These are phyloP conservation scores for Archivesica marissinica DNA, from an alignment of 1,140 invertebrate species.

Conservation along the genomic window DNA sequence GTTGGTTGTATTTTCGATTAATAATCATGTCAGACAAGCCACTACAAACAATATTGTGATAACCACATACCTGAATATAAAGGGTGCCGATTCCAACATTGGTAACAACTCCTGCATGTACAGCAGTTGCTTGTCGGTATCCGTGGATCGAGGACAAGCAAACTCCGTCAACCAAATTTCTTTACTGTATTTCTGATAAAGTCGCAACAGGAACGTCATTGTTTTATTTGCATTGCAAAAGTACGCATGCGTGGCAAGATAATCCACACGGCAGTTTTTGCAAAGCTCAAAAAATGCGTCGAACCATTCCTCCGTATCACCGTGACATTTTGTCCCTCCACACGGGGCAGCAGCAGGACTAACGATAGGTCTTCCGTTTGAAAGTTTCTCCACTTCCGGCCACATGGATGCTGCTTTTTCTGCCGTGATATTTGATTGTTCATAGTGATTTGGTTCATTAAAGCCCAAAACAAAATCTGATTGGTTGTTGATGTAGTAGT, in stretches of 20 bases:
- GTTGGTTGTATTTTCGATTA: too few species aligned
- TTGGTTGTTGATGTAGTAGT: slow-evolving; percentile 25
- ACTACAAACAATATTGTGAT: too few species aligned
- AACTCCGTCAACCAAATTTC: slow-evolving; percentile 72
- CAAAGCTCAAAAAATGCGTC: slow-evolving; percentile 67
- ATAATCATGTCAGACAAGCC: too few species aligned
- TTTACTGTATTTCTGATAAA: slow-evolving; percentile 65
- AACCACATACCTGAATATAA: slow-evolving; percentile 62
- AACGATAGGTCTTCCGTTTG: slow-evolving; percentile 48
- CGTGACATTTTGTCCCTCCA: slow-evolving; percentile 2
- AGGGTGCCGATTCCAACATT: slow-evolving; percentile 60
- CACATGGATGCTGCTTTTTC: slow-evolving; percentile 58
- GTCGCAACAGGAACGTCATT: slow-evolving; percentile 63
- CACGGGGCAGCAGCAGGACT: slow-evolving; percentile 46
- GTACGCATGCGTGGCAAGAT: slow-evolving; percentile 71
- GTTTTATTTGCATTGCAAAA: slow-evolving; percentile 62
- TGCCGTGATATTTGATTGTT: slow-evolving; percentile 62
- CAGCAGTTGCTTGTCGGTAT: slow-evolving; percentile 54
- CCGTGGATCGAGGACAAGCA: slow-evolving; percentile 57
- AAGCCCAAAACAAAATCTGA: slow-evolving; percentile 62
- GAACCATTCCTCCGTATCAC: slow-evolving; percentile 62
- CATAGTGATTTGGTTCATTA: slow-evolving; percentile 69
- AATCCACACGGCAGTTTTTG: slow-evolving; percentile 63
- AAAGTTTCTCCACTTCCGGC: slow-evolving; percentile 55
- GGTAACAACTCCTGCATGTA: slow-evolving; percentile 70